Evolutionary conservation across 2,888 invertebrate genomes (phyloP).

Genomic region (Ashinkailepas kermadecensis): DNA sequence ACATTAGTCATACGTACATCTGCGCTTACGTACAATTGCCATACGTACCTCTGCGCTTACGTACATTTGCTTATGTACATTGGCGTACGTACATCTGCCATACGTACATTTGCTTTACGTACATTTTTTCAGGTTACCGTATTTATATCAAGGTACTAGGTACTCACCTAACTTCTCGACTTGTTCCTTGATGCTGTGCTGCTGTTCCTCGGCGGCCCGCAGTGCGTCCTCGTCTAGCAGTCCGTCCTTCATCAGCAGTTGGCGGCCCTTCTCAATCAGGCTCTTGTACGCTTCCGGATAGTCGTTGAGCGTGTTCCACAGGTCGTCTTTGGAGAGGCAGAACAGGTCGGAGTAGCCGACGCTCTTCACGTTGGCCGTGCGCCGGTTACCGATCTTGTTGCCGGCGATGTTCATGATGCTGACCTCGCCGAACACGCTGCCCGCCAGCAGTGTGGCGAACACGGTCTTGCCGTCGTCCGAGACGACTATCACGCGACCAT

Average conservation of each 20-base stretch:
- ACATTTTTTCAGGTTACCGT: too few species aligned
- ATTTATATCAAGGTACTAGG: too few species aligned
- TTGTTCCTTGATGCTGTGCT: slow-evolving; percentile 65
- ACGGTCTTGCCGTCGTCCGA: slow-evolving; percentile 82
- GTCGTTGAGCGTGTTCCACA: slow-evolving; percentile 70
- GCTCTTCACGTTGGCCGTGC: slow-evolving; percentile 89
- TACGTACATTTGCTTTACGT: too few species aligned
- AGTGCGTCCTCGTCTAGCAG: slow-evolving; percentile 70
- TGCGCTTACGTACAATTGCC: too few species aligned
- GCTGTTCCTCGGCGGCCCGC: slow-evolving; percentile 47
- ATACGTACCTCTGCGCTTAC: too few species aligned
- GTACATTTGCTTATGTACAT: too few species aligned
- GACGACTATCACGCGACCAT: slow-evolving; percentile 77
- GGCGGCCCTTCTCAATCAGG: slow-evolving; percentile 76
- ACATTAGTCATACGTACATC: too few species aligned
- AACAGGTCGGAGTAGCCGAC: slow-evolving; percentile 90
- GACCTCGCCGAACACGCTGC: slow-evolving; percentile 89
- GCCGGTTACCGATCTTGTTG: slow-evolving; percentile 84
- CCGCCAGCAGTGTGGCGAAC: slow-evolving; percentile 80
- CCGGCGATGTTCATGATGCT: slow-evolving; percentile 90
- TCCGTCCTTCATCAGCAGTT: slow-evolving; percentile 78
- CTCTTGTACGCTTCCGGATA: slow-evolving; percentile 36
- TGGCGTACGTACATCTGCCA: too few species aligned
- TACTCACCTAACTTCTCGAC: slow-evolving; percentile 55
- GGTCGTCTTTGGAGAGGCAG: slow-evolving; percentile 82